phyloP scores from a whole-genome alignment of 2,797 vertebrate genomes.

The Heliangelus exortis region DNA sequence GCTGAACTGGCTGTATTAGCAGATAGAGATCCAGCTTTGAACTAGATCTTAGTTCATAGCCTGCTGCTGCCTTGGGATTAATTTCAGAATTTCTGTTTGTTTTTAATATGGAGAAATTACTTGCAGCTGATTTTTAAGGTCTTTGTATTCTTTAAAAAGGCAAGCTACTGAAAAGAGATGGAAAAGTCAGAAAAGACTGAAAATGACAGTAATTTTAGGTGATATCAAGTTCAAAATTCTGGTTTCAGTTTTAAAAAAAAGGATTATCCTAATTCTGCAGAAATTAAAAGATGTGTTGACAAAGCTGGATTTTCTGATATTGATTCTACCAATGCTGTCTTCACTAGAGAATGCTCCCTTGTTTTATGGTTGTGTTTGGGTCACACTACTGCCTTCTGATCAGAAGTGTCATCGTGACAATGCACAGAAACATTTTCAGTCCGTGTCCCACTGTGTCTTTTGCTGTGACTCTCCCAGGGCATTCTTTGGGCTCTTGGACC shows the following conservation, averaged over 20 bases:
- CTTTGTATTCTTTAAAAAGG: slow-evolving; percentile 5
- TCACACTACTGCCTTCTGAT: not conserved
- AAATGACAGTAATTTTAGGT: not conserved
- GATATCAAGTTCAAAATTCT: not conserved
- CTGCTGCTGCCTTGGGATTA: slow-evolving; percentile 62
- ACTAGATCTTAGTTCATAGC: slow-evolving; percentile 65
- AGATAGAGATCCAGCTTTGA: slow-evolving; percentile 58
- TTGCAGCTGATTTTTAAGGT: slow-evolving; percentile 60
- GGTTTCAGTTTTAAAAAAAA: not conserved
- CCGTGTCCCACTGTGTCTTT: not conserved
- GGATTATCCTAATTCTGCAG: not conserved
- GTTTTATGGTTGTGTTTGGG: not conserved
- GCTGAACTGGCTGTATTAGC: slow-evolving; percentile 37
- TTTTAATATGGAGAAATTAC: slow-evolving; percentile 59
- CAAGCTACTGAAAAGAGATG: slow-evolving; percentile 10
- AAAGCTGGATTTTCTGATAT: not conserved
- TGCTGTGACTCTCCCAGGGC: not conserved
- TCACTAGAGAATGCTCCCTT: not conserved
- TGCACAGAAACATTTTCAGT: not conserved
- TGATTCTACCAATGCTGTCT: not conserved
- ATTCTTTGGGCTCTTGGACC: not conserved
- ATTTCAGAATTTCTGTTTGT: slow-evolving; percentile 61
- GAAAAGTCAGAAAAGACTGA: not conserved
- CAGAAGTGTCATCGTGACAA: not conserved
- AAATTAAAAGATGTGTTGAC: not conserved